phyloP scores from a whole-genome alignment of 2,888 invertebrate genomes.

The Xestobium rufovillosum region DNA sequence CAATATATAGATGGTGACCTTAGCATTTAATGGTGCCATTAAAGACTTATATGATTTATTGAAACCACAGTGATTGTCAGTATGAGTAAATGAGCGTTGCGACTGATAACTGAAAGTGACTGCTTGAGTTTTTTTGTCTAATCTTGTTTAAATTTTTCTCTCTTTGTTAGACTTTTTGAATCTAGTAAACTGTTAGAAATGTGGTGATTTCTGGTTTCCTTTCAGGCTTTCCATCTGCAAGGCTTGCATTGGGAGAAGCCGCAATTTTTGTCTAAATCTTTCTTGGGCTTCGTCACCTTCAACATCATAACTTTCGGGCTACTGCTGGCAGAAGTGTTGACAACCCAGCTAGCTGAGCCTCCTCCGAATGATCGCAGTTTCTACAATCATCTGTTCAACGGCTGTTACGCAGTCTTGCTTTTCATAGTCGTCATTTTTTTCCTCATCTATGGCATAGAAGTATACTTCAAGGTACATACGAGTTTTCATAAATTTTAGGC shows the following conservation, averaged over 20 bases:
- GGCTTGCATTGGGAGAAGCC: conserved; percentile 83
- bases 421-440: conserved; percentile 88
- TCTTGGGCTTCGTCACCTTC: conserved; percentile 82
- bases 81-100: too few relatives aligned
- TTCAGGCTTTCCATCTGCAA: conserved; percentile 81
- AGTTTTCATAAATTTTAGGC: conserved; percentile 5
- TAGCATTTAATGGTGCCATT: too few relatives aligned
- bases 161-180: too few relatives aligned
- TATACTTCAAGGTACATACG: conserved; percentile 74
- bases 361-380: conserved; percentile 54
- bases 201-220: conserved; percentile 33
- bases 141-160: too few relatives aligned
- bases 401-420: conserved; percentile 84
- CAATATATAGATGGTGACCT: too few relatives aligned
- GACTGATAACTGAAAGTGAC: background rate
- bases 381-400: conserved; percentile 84
- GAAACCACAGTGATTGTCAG: too few relatives aligned
- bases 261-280: conserved; percentile 85
- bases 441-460: conserved; percentile 89
- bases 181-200: too few relatives aligned
- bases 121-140: background rate
- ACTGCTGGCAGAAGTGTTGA: conserved; percentile 65
- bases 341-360: conserved; percentile 46
- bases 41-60: too few relatives aligned
- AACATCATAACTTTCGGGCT: conserved; percentile 83